Evolutionary conservation across 2,797 vertebrate species (phyloP), one percentile per base, ranked within the genome.

Genomic region (Hydrolagus colliei): DNA sequence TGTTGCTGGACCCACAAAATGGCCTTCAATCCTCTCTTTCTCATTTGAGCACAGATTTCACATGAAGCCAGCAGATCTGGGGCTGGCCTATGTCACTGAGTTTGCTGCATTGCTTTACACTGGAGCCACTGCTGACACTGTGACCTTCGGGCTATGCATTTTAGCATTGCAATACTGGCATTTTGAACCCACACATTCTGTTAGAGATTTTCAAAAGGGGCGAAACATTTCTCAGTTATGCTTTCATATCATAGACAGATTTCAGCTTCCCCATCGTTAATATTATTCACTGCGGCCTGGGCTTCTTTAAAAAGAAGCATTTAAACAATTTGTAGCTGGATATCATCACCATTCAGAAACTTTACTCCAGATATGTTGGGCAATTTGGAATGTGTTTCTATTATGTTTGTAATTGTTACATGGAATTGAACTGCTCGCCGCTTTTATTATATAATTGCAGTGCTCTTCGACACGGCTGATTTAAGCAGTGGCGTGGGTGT

Each of bases 31-130:
- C 18, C 65, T 87, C 61, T 41, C 63, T 10, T 20, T 32, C 32
- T 12, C 22, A 75, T 86, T 87, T 87, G 78, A 89, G 62, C 78
- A 76, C 87, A 89, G 89, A 86, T 89, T 89, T 74, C 82, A 65
- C 9, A 61, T 76, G 61, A 87, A 88, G 87, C 89, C 87, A 88
- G 86, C 88, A 87, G 87, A 86, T 87, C 87, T 86, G 84, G 87
- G 87, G 89, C 90, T 87, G 76, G 90, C 88, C 88, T 87, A 87
- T 86, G 77, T 85, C 76, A 73, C 86, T 88, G 87, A 87, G 89
- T 86, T 77, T 85, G 87, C 88, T 14, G 88, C 71, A 88, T 84
- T 71, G 61, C 86, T 87, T 89, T 86, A 88, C 88, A 87, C 89
- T 89, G 86, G 87, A 89, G 89, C 87, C 87, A 88, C 87, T 76